Evolutionary conservation across 1,140 invertebrate species (phyloP).

Genomic region (Camponotus vicinus): DNA sequence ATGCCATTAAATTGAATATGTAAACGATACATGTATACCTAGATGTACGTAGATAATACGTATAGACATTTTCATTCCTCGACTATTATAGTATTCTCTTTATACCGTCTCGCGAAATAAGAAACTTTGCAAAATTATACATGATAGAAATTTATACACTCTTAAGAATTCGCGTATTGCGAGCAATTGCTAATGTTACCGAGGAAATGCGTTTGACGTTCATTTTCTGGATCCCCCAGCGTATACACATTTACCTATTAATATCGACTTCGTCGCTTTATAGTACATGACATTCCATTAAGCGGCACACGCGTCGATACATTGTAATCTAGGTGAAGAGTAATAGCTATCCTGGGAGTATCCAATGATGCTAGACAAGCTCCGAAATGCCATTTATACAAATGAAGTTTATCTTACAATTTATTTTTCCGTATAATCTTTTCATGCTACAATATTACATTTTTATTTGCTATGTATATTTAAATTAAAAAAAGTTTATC

Average conservation of each 20-base stretch:
- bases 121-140: neutral
- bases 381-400: constrained; percentile 6
- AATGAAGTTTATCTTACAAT: neutral
- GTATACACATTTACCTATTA: constrained; percentile 38
- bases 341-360: constrained; percentile 1
- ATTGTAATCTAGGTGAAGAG: constrained; percentile 25
- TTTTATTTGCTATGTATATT: neutral
- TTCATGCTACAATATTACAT: neutral
- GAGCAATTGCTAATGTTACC: neutral
- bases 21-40: neutral
- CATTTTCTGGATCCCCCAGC: constrained; percentile 3
- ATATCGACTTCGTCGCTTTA: constrained; percentile 48
- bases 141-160: neutral
- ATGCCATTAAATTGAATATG: neutral
- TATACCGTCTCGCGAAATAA: neutral
- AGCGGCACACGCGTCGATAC: constrained; percentile 28
- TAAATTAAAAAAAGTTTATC: neutral
- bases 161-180: neutral
- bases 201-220: neutral
- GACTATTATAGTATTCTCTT: neutral
- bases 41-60: neutral
- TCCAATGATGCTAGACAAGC: constrained; percentile 13
- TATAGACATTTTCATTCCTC: neutral
- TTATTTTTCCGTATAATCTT: neutral
- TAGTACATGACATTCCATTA: constrained; percentile 50